phyloP scores from a whole-genome alignment of 1,140 invertebrate genomes.

The Palaemon carinicauda region DNA sequence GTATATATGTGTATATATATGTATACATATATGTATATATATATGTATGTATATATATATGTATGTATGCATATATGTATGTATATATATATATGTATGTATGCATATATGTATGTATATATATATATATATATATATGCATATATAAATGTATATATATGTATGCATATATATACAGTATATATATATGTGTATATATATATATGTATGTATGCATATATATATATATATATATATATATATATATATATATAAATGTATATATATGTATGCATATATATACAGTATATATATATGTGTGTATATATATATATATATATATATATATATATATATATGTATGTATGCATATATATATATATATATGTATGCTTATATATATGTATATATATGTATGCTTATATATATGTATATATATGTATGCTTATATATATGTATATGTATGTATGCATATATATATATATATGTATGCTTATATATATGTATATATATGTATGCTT shows the following conservation, averaged over 20 bases:
- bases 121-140: background rate
- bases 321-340: background rate
- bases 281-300: background rate
- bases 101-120: background rate
- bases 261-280: background rate
- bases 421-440: background rate
- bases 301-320: background rate
- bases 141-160: background rate
- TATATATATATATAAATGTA: background rate
- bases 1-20: too few species aligned
- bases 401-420: background rate
- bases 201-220: background rate
- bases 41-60: background rate
- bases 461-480: background rate
- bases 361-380: background rate
- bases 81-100: background rate
- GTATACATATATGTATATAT: background rate
- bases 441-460: background rate
- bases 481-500: background rate
- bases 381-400: too few species aligned
- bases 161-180: conserved; percentile 4
- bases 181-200: background rate
- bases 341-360: conserved; percentile 4
- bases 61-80: background rate
- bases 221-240: background rate